Conservation (phyloP, 2,113 vertebrate genomes). For the Barbus barbus region DNA sequence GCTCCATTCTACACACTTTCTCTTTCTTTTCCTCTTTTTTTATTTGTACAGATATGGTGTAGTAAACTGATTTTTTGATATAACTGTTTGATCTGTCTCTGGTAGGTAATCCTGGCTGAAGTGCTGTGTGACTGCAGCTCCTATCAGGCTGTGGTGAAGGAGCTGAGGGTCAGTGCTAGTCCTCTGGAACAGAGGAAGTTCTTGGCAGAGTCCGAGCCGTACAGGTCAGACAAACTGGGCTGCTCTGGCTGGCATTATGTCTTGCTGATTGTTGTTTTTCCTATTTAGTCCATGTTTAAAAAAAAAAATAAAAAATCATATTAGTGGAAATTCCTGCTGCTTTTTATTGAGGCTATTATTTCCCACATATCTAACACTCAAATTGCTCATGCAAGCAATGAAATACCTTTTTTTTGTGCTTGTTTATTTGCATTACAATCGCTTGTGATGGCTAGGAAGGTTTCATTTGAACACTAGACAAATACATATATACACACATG, state of each 20-base stretch:
- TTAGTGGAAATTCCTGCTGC: background rate
- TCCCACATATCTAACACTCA: background rate
- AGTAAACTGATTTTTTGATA: background rate
- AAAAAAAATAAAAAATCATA: no score
- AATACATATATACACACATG: background rate
- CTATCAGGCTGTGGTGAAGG: conserved; percentile 91
- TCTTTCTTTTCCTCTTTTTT: background rate
- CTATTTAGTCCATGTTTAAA: background rate
- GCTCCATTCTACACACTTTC: no score
- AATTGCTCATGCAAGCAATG: background rate
- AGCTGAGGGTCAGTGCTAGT: conserved; percentile 85
- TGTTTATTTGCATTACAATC: background rate
- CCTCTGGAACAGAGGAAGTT: conserved; percentile 91
- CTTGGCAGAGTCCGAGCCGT: conserved; percentile 87
- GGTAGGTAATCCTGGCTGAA: conserved; percentile 89
- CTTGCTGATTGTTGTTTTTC: background rate
- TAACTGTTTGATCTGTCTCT: conserved; percentile 30
- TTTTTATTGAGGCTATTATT: background rate
- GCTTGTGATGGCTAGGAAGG: background rate
- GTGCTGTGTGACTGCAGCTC: conserved; percentile 89
- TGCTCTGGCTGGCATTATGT: background rate
- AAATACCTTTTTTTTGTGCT: background rate
- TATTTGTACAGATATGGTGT: background rate
- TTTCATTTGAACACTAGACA: background rate
- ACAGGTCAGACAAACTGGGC: conserved; percentile 75